Evolutionary conservation across 2,797 vertebrate species (phyloP), one percentile per base, ranked within the genome.

Genomic region (Acridotheres tristis): DNA sequence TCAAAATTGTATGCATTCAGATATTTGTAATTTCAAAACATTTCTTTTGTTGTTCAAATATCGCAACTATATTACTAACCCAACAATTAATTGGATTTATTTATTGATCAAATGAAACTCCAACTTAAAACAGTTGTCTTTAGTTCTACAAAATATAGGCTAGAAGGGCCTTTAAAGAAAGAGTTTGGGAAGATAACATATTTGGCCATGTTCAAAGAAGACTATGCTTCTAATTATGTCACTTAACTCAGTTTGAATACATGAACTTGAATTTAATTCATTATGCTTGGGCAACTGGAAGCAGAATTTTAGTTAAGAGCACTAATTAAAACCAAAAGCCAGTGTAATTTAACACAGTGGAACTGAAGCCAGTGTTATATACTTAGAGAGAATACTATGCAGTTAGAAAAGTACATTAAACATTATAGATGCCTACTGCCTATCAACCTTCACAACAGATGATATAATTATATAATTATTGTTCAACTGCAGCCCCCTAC

Each of bases 21-120:
- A 29, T 21, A 53, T 55, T 40, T 0, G 0, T 51, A 16, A 53
- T 71, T 63, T 88, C 19, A 75, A 67, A 15, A 50, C 0, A 58
- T 30, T 36, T 29, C 29, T 63, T 47, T 83, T 74, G 30, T 42
- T 72, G 18, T 10, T 63, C 5, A 29, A 5, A 11, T 85, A 63
- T 45, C 1, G 0, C 16, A 68, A 13, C 11, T 36, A 6, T 32
- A 18, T 76, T 29, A 15, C 6, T 40, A 43, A 5, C 3, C 29
- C 50, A 71, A 34, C 4, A 85, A 50, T 22, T 51, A 78, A 42
- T 25, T 55, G 4, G 4, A 82, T n/a, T n/a, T 55, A 30, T 58
- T 59, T 48, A n/a, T 22, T 66, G 16, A 9, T 71, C 10, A 71
- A 48, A 45, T 53, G 29, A 80, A 74, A 51, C 7, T n/a, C 8